Percentiles rank a stretch among this genome's conserved stretches.
phyloP scores from a whole-genome alignment of 2,113 vertebrate species.

The Symphodus melops region DNA sequence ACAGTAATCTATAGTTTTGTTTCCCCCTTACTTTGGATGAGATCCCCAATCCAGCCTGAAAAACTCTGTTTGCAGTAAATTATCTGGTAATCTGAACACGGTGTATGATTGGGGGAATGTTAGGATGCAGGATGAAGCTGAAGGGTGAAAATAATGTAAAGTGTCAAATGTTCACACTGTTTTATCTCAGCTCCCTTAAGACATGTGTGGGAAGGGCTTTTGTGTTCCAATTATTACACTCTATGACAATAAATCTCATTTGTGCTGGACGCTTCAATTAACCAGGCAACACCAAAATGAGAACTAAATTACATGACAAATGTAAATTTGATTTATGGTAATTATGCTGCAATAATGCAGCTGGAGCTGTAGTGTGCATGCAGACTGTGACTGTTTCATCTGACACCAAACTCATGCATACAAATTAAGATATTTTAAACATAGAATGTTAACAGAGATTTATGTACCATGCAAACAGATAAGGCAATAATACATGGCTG shows the following conservation, averaged over 20 bases:
- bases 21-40: slow-evolving; percentile 3
- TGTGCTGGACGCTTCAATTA: slow-evolving; percentile 66
- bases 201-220: neutral
- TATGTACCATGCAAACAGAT: slow-evolving; percentile 54
- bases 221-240: slow-evolving; percentile 64
- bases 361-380: slow-evolving; percentile 46
- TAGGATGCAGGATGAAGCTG: neutral
- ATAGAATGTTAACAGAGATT: slow-evolving; percentile 44
- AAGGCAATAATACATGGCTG: slow-evolving; percentile 36
- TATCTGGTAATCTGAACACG: slow-evolving; percentile 10
- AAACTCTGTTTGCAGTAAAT: slow-evolving; percentile 10
- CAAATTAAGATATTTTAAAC: slow-evolving; percentile 68
- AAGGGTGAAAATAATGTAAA: slow-evolving; percentile 17
- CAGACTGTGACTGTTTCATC: slow-evolving; percentile 59
- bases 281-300: slow-evolving; percentile 67
- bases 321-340: slow-evolving; percentile 80
- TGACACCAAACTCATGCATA: slow-evolving; percentile 76
- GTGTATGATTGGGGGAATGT: slow-evolving; percentile 2
- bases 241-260: slow-evolving; percentile 69
- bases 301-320: slow-evolving; percentile 74
- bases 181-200: slow-evolving; percentile 32
- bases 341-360: slow-evolving; percentile 67
- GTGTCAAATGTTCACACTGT: slow-evolving; percentile 35
- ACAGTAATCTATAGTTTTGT: neutral
- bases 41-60: neutral